A percentile compares a stretch with the other conserved stretches of the same genome.
Evolutionary conservation across 2,888 invertebrate genomes (phyloP).

Genomic region (Agriopis marginaria): DNA sequence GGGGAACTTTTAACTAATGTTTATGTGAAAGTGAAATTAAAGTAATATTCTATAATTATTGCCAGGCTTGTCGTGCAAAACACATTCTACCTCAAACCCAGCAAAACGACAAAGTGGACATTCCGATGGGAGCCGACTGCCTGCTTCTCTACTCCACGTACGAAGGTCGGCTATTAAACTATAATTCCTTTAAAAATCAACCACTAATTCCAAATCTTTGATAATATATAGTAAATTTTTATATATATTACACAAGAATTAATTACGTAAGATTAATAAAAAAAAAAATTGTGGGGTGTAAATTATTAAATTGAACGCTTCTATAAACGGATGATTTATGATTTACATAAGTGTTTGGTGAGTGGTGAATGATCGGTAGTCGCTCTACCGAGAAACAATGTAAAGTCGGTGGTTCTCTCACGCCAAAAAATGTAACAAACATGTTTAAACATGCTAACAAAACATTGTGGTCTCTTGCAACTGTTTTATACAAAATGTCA

Average conservation of each 20-base stretch:
- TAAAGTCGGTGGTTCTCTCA: too few relatives aligned
- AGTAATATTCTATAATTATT: background rate
- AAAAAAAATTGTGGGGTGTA: too few relatives aligned
- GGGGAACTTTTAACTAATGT: too few relatives aligned
- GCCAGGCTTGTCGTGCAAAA: slow-evolving; percentile 35
- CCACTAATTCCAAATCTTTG: background rate
- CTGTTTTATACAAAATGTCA: too few relatives aligned
- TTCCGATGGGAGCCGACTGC: slow-evolving; percentile 3
- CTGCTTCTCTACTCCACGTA: slow-evolving; percentile 14
- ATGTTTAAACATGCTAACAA: too few relatives aligned
- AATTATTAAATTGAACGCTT: too few relatives aligned
- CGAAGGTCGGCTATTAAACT: slow-evolving; percentile 8
- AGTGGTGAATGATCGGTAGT: background rate
- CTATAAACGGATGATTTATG: background rate
- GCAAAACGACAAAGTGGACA: background rate
- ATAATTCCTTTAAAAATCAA: background rate
- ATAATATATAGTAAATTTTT: too few relatives aligned
- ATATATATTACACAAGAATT: too few relatives aligned
- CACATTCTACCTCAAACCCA: background rate
- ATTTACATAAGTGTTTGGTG: background rate
- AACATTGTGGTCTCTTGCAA: too few relatives aligned
- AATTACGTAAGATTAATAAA: too few relatives aligned
- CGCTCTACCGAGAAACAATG: background rate
- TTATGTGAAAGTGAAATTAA: background rate
- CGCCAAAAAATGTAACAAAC: too few relatives aligned